These are phyloP conservation scores for Helogale parvula DNA, from an alignment of 2,113 vertebrate genomes.

Conservation along the genomic window DNA sequence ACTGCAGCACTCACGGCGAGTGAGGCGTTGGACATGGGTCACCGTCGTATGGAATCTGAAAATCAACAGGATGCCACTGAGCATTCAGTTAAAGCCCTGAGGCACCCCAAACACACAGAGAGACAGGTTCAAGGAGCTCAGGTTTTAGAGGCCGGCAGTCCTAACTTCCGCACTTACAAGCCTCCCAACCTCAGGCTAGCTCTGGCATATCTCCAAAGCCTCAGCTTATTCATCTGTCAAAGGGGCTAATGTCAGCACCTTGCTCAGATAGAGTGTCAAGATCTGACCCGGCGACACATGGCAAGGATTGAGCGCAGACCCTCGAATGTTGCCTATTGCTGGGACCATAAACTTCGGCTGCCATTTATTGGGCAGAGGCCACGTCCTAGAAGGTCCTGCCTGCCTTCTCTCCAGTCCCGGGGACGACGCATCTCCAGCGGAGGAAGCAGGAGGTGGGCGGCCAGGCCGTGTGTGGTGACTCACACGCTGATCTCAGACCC, in stretches of 20 bases:
- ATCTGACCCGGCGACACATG: fast-evolving
- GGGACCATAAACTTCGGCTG: fast-evolving
- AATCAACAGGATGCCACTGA: not conserved
- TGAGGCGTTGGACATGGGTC: too few species aligned
- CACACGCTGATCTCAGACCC: not conserved
- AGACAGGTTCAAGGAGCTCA: not conserved
- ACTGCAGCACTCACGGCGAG: not conserved
- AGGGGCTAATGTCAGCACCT: fast-evolving
- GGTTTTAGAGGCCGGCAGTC: not conserved
- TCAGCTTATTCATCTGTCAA: not conserved
- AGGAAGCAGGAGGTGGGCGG: fast-evolving
- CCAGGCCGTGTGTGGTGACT: not conserved
- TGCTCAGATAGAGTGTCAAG: not conserved
- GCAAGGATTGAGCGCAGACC: not conserved
- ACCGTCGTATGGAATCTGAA: not conserved
- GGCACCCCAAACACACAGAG: not conserved
- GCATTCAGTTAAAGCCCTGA: not conserved
- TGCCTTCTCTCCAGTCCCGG: fast-evolving
- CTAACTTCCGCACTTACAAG: not conserved
- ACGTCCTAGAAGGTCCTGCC: not conserved
- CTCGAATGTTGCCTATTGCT: fast-evolving
- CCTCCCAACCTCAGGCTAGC: too few species aligned
- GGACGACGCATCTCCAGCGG: not conserved
- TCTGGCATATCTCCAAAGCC: not conserved
- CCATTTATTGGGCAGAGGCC: not conserved